These are phyloP conservation scores for Macropis europaea DNA, from an alignment of 2,888 invertebrate species.

Conservation along the genomic window DNA sequence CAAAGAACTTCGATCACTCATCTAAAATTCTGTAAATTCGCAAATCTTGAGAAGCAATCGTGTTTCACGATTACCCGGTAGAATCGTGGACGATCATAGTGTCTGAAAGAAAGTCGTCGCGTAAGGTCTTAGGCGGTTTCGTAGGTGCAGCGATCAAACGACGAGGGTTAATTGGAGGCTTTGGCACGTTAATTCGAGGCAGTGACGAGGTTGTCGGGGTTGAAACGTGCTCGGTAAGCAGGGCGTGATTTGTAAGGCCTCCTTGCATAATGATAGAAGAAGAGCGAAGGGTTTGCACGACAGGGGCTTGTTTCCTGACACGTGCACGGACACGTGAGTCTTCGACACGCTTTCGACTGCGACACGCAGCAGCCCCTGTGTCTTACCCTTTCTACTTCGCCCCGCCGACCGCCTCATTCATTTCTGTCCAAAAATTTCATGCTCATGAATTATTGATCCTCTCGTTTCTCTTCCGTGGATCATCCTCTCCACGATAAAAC, in stretches of 20 bases:
- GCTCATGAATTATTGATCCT: constrained; percentile 24
- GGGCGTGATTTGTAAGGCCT: constrained; percentile 74
- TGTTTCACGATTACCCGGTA: too few relatives aligned
- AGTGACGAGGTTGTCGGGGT: constrained; percentile 47
- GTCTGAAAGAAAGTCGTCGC: too few relatives aligned
- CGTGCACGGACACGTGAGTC: constrained; percentile 77
- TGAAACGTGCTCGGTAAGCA: constrained; percentile 62
- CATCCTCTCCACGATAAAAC: neutral
- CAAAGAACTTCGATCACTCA: too few relatives aligned
- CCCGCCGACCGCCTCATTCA: constrained; percentile 8
- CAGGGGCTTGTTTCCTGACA: constrained; percentile 71
- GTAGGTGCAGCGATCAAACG: constrained; percentile 31
- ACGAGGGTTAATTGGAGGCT: constrained; percentile 65
- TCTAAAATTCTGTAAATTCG: too few relatives aligned
- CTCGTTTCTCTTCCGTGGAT: neutral
- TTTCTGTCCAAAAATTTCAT: neutral
- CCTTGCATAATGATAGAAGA: constrained; percentile 69
- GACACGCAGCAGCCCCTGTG: constrained; percentile 63
- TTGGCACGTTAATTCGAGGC: constrained; percentile 63
- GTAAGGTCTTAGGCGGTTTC: constrained; percentile 4
- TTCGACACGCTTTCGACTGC: constrained; percentile 74
- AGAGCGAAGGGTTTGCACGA: constrained; percentile 51
- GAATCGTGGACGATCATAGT: too few relatives aligned
- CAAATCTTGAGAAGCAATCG: too few relatives aligned
- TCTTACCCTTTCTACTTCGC: constrained; percentile 22